Percentiles rank a stretch among this genome's conserved stretches.
These are phyloP conservation scores for Danio jaintianensis DNA, from an alignment of 2,797 vertebrate species.

Conservation along the genomic window DNA sequence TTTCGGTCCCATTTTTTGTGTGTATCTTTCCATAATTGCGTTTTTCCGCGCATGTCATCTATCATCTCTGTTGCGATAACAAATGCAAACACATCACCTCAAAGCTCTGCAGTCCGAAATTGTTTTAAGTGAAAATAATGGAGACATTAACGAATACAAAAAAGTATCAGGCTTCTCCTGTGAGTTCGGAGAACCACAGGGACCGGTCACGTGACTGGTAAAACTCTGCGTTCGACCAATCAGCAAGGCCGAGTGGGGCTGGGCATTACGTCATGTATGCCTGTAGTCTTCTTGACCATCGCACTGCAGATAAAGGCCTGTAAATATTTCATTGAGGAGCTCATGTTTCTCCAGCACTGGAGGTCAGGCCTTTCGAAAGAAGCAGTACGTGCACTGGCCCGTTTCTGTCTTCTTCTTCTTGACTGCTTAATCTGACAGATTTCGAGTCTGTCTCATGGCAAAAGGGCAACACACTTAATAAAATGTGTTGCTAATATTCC, in stretches of 20 bases:
- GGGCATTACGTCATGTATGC: conserved; percentile 79
- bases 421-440: not conserved
- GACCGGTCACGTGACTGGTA: conserved; percentile 70
- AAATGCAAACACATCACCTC: not conserved
- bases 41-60: not conserved
- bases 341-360: conserved; percentile 78
- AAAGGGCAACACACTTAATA: too few relatives aligned
- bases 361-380: conserved; percentile 74
- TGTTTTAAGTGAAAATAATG: conserved; percentile 29
- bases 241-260: conserved; percentile 54
- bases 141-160: conserved; percentile 12
- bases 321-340: conserved; percentile 86
- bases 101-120: not conserved
- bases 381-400: conserved; percentile 29
- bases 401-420: conserved; percentile 1
- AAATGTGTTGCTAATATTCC: too few relatives aligned
- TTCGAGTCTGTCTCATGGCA: not conserved
- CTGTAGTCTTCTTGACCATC: conserved; percentile 74
- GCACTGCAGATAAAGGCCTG: conserved; percentile 83
- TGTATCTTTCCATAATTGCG: not conserved
- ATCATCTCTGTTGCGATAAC: conserved; percentile 4
- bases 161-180: conserved; percentile 26
- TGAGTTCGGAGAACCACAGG: conserved; percentile 68
- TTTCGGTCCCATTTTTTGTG: not conserved
- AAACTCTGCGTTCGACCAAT: conserved; percentile 67